Conservation (phyloP, 1,140 invertebrate species). For the Lucilia sericata region DNA sequence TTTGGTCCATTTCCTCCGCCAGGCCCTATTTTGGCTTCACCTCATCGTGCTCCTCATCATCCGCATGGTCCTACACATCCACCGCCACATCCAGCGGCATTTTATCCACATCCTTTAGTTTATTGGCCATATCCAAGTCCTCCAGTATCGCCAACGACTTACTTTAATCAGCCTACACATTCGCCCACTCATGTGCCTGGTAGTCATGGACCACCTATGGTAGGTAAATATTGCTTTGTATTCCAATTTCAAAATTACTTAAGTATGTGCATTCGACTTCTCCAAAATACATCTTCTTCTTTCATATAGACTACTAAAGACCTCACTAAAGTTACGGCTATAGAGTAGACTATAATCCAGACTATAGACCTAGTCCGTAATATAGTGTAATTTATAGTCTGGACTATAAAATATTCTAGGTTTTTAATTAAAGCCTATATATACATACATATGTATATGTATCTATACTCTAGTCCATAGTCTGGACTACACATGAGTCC, state of each 20-base stretch:
- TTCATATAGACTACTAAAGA: too few species aligned
- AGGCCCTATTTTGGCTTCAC: slow-evolving; percentile 56
- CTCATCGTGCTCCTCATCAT: slow-evolving; percentile 69
- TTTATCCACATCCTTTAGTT: slow-evolving; percentile 74
- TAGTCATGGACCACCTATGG: slow-evolving; percentile 62
- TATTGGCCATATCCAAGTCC: slow-evolving; percentile 94
- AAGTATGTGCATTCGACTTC: too few species aligned
- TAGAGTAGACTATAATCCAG: too few species aligned
- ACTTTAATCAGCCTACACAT: slow-evolving; percentile 77
- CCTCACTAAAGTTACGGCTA: too few species aligned
- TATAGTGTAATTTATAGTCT: too few species aligned
- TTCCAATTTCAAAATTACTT: background rate
- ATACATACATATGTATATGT: too few species aligned
- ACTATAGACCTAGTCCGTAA: too few species aligned
- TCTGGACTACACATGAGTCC: too few species aligned
- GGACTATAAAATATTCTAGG: too few species aligned
- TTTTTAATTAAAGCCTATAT: too few species aligned
- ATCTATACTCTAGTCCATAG: too few species aligned
- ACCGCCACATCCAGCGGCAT: slow-evolving; percentile 68
- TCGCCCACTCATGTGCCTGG: slow-evolving; percentile 63
- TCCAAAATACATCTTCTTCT: too few species aligned
- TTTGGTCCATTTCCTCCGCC: slow-evolving; percentile 58
- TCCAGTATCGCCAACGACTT: slow-evolving; percentile 89
- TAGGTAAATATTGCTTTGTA: slow-evolving; percentile 53
- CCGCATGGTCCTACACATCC: slow-evolving; percentile 51